Evolutionary conservation across 2,797 vertebrate genomes (phyloP), one percentile per base, ranked within the genome.

Genomic region (Varecia variegata): DNA sequence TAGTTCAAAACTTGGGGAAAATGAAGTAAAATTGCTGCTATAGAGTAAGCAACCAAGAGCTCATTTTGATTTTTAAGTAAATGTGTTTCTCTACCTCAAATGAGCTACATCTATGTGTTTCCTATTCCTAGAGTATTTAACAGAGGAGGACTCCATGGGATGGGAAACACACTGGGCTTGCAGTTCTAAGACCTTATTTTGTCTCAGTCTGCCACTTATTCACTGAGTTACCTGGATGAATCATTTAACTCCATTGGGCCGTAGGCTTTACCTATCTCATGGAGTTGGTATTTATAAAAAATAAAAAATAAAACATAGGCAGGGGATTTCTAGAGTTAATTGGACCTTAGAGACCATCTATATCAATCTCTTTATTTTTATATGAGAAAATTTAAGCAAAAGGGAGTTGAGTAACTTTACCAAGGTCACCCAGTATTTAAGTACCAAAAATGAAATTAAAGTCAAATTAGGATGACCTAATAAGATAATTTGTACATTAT

Each of bases 381-480:
- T 38, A 38, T 85, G 38, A 91, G 15, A 9, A 94, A 82, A 89
- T 74, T 89, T 86, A 93, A 96, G 62, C 65, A 84, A 71, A 94
- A n/a, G 35, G 3, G 60, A 93, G 7, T 73, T 84, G 74, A 80
- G 7, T 12, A 83, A 95, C 6, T 86, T 79, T 54, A 80, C 56
- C 68, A 95, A 93, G 62, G 18, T 91, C 50, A 79, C 7, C n/a
- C 10, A 85, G 30, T 71, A 88, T 65, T 87, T 87, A 88, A 95
- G 35, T 60, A 80, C 9, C 17, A 81, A 91, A 94, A 96, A 62
- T 87, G 50, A 94, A 95, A 87, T 84, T 85, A 86, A 89, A 80
- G 14, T 7, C 21, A 95, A 96, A 87, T 74, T 89, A 20, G 76
- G 25, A 73, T 77, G 8, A 82, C 58, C 21, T 85, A 79, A 80